Conservation (phyloP, 2,888 invertebrate genomes). For the Cheiracanthium punctorium region DNA sequence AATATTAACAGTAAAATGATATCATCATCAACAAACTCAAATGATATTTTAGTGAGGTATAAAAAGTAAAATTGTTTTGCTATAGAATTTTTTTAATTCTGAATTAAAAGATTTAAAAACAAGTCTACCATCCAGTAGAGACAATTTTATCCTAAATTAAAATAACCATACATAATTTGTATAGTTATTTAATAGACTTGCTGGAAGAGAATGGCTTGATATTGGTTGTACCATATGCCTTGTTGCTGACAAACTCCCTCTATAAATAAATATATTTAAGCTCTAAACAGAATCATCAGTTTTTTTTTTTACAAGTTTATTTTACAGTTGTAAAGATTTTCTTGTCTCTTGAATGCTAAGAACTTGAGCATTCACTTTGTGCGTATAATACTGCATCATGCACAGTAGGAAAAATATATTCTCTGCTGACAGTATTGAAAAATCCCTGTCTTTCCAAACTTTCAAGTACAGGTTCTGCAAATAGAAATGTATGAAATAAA, state of each 20-base stretch:
- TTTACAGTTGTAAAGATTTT: background rate
- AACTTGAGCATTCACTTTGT: conserved; percentile 45
- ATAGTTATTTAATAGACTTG: no score
- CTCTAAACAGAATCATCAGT: background rate
- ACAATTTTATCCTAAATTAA: no score
- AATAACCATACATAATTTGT: no score
- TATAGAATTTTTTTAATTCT: no score
- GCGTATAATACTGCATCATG: conserved; percentile 69
- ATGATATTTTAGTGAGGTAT: no score
- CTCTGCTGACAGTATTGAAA: conserved; percentile 56
- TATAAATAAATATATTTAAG: conserved; percentile 6
- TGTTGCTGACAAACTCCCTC: background rate
- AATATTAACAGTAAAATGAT: background rate
- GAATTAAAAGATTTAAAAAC: no score
- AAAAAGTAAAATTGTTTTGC: no score
- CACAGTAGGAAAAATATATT: conserved; percentile 67
- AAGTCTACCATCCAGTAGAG: no score
- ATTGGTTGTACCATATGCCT: background rate
- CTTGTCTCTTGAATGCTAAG: conserved; percentile 39
- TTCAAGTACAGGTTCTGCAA: conserved; percentile 61
- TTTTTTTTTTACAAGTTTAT: background rate
- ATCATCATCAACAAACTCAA: no score
- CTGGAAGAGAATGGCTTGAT: no score
- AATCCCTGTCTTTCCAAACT: conserved; percentile 62
- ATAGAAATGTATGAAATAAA: background rate